phyloP scores from a whole-genome alignment of 2,888 invertebrate genomes.

The Ischnus inquisitorius region DNA sequence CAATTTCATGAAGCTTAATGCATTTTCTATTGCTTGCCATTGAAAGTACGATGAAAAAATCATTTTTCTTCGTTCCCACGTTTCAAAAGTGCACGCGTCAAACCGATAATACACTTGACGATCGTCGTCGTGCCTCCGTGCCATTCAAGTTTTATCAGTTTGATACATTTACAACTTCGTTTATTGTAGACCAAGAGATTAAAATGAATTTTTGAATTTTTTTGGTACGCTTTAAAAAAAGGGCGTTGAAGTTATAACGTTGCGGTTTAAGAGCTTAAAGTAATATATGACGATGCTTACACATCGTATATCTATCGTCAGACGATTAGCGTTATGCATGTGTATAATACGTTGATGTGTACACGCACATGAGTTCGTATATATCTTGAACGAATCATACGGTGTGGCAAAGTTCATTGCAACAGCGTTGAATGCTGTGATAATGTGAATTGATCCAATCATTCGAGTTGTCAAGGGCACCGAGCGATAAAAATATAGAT shows the following conservation, averaged over 20 bases:
- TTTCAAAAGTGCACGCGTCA: not conserved
- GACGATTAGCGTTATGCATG: constrained; percentile 30
- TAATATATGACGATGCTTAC: constrained; percentile 40
- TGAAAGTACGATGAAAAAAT: not conserved
- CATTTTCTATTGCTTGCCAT: not conserved
- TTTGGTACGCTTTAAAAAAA: not conserved
- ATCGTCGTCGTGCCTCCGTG: constrained; percentile 14
- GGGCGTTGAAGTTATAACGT: not conserved
- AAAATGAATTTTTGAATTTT: constrained; percentile 24
- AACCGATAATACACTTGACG: constrained; percentile 22
- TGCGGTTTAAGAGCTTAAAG: not conserved
- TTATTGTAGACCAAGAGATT: constrained; percentile 34
- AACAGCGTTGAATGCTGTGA: constrained; percentile 63
- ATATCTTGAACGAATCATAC: constrained; percentile 41
- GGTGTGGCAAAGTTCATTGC: constrained; percentile 65
- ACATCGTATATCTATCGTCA: constrained; percentile 51
- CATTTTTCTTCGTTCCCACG: not conserved
- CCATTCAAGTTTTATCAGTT: constrained; percentile 50
- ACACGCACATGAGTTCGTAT: not conserved
- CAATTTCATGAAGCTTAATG: not conserved
- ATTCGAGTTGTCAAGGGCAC: constrained; percentile 60
- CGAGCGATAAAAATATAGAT: constrained; percentile 20
- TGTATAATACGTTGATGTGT: not conserved
- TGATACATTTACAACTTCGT: constrained; percentile 65
- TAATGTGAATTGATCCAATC: constrained; percentile 71